Percentiles rank a stretch among this genome's conserved stretches.
These are phyloP conservation scores for Cardiocondyla obscurior DNA, from an alignment of 1,140 invertebrate genomes.

Conservation along the genomic window DNA sequence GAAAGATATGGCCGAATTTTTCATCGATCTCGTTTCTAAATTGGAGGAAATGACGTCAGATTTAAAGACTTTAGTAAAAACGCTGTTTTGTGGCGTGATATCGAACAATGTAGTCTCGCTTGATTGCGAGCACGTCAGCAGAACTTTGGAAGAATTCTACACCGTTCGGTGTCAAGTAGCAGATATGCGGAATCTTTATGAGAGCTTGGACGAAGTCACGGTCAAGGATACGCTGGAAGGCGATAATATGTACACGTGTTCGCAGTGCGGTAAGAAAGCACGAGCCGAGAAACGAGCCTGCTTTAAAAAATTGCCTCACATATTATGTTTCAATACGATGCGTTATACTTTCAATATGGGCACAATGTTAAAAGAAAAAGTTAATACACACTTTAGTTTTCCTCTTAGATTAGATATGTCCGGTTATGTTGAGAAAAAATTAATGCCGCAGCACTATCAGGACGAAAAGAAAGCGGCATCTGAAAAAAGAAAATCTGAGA, in stretches of 20 bases:
- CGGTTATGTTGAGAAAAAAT: slow-evolving; percentile 96
- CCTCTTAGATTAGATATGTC: slow-evolving; percentile 96
- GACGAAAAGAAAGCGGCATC: slow-evolving; percentile 83
- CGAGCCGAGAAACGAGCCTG: slow-evolving; percentile 97
- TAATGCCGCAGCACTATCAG: slow-evolving; percentile 94
- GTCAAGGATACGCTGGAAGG: slow-evolving; percentile 98
- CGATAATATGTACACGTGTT: slow-evolving; percentile 99
- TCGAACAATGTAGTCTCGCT: slow-evolving; percentile 97
- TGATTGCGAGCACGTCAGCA: slow-evolving; percentile 96
- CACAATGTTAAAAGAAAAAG: slow-evolving; percentile 98
- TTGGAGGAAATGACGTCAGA: slow-evolving; percentile 97
- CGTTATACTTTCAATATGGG: slow-evolving; percentile 99
- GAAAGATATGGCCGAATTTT: slow-evolving; percentile 99
- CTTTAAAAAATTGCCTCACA: slow-evolving; percentile 96
- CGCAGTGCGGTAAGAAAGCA: slow-evolving; percentile 97
- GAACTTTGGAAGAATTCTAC: slow-evolving; percentile 97
- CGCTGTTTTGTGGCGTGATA: slow-evolving; percentile 95
- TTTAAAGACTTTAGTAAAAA: slow-evolving; percentile 95
- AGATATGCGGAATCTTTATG: slow-evolving; percentile 97
- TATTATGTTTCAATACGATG: slow-evolving; percentile 98
- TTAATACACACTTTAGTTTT: slow-evolving; percentile 99
- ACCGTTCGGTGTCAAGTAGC: slow-evolving; percentile 97
- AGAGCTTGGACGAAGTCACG: slow-evolving; percentile 97
- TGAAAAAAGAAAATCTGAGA: slow-evolving; percentile 79
- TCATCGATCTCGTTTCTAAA: slow-evolving; percentile 97